Evolutionary conservation across 2,113 vertebrate genomes (phyloP), one percentile per base, ranked within the genome.

Genomic region (Bos indicus): DNA sequence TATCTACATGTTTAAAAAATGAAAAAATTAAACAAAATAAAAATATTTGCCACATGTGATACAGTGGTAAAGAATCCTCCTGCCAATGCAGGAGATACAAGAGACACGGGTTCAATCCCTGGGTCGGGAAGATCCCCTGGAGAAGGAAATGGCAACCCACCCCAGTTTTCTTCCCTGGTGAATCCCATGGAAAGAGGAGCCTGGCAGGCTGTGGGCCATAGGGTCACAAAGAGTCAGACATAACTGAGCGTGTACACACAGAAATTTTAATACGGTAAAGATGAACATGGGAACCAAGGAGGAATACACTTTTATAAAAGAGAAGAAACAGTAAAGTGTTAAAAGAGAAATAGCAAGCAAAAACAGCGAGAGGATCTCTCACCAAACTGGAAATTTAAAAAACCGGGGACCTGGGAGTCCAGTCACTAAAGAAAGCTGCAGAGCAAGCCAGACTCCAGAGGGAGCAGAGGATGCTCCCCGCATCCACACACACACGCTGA

Each of bases 241-340:
- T 71, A n/a, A 64, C 30, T 64, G 62, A 64, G 7, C 0, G 0
- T n/a, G 15, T 8, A 23, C n/a, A 71, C n/a, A 23, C n/a, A 23
- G 43, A 87, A 67, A 67, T 40, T 87, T 23, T 71, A 71, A 64
- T 51, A 52, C 60, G 21, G 15, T 81, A 56, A 57, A 67, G 51
- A 43, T 7, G 23, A 23, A 56, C 33, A 26, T 1, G 15, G 52
- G 36, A 83, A 51, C 62, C 80, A 91, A 86, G 28, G 88, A 16
- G 30, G 17, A 88, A 17, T 52, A 71, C 33, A 85, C n/a, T 51
- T 60, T 36, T 40, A 88, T 71, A 57, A 80, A 95, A 67, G 51
- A 57, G 40, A 26, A 57, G 52, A 67, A 71, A 67, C 30, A 51
- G 40, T 26, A 23, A 64, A 48, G 36, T 13, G 33, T 33, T 67